phyloP scores from a whole-genome alignment of 1,140 invertebrate genomes.

The Cyclargus thomasi region DNA sequence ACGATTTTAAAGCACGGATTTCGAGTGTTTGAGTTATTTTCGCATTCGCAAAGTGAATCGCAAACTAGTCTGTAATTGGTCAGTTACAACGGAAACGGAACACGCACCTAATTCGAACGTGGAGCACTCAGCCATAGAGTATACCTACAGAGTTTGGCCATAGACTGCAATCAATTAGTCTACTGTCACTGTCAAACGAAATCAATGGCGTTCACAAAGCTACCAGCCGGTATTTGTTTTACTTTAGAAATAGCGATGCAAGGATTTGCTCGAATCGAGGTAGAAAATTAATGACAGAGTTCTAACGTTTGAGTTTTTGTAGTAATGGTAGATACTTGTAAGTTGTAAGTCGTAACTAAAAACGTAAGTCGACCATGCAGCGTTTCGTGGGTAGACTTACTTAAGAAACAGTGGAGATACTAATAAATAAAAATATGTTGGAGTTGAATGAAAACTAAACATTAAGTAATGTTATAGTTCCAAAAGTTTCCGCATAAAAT shows the following conservation, averaged over 20 bases:
- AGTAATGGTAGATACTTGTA: no score
- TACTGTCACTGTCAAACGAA: constrained; percentile 37
- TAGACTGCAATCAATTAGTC: constrained; percentile 48
- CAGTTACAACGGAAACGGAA: constrained; percentile 40
- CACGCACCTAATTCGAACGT: constrained; percentile 22
- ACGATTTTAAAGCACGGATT: constrained; percentile 25
- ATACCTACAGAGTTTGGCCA: constrained; percentile 18
- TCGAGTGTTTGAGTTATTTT: constrained; percentile 26
- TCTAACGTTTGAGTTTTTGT: background rate
- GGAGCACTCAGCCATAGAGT: constrained; percentile 15
- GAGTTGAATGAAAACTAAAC: no score
- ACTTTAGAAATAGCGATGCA: constrained; percentile 16
- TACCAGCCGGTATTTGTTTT: constrained; percentile 12
- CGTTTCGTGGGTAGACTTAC: no score
- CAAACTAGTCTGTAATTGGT: constrained; percentile 46
- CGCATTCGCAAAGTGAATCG: constrained; percentile 42
- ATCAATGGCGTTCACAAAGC: constrained; percentile 24
- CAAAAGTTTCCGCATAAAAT: no score
- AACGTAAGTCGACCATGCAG: no score
- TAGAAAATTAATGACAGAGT: background rate
- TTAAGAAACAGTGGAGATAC: no score
- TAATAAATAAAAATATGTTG: no score
- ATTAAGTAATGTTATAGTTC: no score
- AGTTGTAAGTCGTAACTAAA: no score
- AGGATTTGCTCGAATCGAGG: background rate